Percentiles rank a stretch among this genome's conserved stretches.
Evolutionary conservation across 2,113 vertebrate genomes (phyloP).

Genomic region (Zingel zingel): DNA sequence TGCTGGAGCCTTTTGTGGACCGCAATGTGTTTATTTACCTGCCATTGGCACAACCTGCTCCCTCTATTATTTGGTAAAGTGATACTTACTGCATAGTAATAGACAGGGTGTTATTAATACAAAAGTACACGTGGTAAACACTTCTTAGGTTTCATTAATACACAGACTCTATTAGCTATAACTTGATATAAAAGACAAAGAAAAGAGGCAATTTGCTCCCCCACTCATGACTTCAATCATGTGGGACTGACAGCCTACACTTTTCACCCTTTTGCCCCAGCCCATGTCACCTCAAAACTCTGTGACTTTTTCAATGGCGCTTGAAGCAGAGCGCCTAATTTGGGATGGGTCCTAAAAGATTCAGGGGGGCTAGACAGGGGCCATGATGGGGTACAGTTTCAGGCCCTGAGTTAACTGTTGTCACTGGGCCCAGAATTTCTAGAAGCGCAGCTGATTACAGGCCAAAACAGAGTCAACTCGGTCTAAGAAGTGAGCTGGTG

Average conservation of each 20-base stretch:
- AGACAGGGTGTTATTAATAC: constrained; percentile 6
- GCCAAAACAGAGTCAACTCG: constrained; percentile 13
- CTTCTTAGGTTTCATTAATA: background rate
- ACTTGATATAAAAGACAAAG: constrained; percentile 14
- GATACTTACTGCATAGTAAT: background rate
- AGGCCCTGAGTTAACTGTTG: background rate
- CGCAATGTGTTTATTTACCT: constrained; percentile 24
- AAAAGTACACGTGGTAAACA: background rate
- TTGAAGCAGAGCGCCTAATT: background rate
- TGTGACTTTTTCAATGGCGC: constrained; percentile 15
- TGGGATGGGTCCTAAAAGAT: background rate
- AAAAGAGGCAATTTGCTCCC: constrained; percentile 6
- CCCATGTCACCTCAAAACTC: constrained; percentile 12
- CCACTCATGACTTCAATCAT: background rate
- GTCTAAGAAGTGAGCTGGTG: constrained; percentile 25
- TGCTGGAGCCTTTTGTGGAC: constrained; percentile 6
- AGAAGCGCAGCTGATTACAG: background rate
- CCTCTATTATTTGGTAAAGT: constrained; percentile 9
- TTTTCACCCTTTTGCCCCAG: constrained; percentile 6
- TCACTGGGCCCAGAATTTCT: constrained; percentile 12
- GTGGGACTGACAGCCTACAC: constrained; percentile 27
- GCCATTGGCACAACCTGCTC: background rate
- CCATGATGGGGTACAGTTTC: constrained; percentile 38
- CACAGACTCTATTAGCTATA: constrained; percentile 3
- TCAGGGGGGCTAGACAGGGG: background rate